A percentile compares a stretch with the other conserved stretches of the same genome.
Evolutionary conservation across 2,113 vertebrate species (phyloP).

Genomic region (Plecturocebus donacophilus): DNA sequence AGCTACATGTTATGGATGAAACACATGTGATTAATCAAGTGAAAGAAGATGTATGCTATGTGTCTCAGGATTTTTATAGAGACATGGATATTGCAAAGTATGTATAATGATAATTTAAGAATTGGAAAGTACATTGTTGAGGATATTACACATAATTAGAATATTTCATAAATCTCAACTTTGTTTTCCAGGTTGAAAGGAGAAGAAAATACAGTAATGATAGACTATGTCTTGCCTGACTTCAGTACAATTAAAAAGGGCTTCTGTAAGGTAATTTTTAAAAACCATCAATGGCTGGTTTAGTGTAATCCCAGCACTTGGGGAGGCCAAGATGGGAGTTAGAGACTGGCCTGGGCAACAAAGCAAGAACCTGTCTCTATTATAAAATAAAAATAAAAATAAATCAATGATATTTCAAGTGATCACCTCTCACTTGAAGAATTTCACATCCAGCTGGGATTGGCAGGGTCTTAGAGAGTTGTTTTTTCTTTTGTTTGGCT

Average conservation of each 20-base stretch:
- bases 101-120: conserved; percentile 64
- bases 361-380: no score
- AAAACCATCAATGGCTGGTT: background rate
- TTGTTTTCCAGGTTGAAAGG: conserved; percentile 91
- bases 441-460: background rate
- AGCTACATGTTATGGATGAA: conserved; percentile 99
- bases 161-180: conserved; percentile 55
- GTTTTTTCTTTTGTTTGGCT: background rate
- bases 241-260: conserved; percentile 99
- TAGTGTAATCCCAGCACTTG: no score
- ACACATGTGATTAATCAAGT: conserved; percentile 98
- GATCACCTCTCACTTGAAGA: background rate
- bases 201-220: conserved; percentile 95
- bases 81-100: conserved; percentile 98
- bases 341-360: no score
- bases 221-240: conserved; percentile 98
- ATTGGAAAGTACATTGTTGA: background rate
- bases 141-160: background rate
- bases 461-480: background rate
- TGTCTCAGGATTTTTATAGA: conserved; percentile 96
- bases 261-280: conserved; percentile 94
- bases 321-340: no score
- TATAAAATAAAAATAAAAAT: no score
- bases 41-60: conserved; percentile 98
- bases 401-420: background rate